Evolutionary conservation across 1,140 invertebrate genomes (phyloP).

Genomic region (Drosophila trapezifrons): DNA sequence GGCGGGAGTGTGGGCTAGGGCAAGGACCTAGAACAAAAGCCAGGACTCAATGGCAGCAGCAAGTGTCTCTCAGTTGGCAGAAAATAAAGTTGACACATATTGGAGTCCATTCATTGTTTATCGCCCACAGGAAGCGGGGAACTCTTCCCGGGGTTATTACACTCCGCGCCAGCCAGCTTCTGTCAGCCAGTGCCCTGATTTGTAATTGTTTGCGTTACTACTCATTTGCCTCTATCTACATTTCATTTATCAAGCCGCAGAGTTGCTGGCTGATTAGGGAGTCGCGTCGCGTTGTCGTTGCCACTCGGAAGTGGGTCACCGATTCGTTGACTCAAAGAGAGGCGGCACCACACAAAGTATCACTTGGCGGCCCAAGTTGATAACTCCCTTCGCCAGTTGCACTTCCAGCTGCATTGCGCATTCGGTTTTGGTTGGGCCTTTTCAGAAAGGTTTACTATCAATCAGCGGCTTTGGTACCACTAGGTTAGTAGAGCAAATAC

Average conservation of each 20-base stretch:
- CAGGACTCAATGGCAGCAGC: constrained; percentile 28
- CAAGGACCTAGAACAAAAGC: constrained; percentile 49
- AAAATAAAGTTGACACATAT: constrained; percentile 57
- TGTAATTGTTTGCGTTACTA: constrained; percentile 21
- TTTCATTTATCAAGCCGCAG: constrained; percentile 45
- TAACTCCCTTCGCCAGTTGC: constrained; percentile 32
- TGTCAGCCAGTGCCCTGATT: constrained; percentile 27
- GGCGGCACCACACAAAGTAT: constrained; percentile 60
- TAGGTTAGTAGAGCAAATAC: constrained; percentile 39
- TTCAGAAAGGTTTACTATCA: constrained; percentile 34
- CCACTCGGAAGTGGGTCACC: constrained; percentile 58
- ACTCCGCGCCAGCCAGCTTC: constrained; percentile 31
- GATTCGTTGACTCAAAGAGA: constrained; percentile 50
- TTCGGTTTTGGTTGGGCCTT: constrained; percentile 3
- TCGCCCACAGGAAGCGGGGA: constrained; percentile 45
- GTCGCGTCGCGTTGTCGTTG: constrained; percentile 49
- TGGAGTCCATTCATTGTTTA: constrained; percentile 52
- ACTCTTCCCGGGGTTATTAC: constrained; percentile 48
- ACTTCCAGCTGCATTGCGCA: constrained; percentile 43
- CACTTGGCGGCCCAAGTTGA: constrained; percentile 24
- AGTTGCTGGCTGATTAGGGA: constrained; percentile 55
- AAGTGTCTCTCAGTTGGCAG: constrained; percentile 22
- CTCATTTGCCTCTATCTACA: constrained; percentile 27
- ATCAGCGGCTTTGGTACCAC: constrained; percentile 12
- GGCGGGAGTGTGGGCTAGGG: not conserved